These are phyloP conservation scores for Dendropsophus ebraccatus DNA, from an alignment of 2,113 vertebrate species.

Conservation along the genomic window DNA sequence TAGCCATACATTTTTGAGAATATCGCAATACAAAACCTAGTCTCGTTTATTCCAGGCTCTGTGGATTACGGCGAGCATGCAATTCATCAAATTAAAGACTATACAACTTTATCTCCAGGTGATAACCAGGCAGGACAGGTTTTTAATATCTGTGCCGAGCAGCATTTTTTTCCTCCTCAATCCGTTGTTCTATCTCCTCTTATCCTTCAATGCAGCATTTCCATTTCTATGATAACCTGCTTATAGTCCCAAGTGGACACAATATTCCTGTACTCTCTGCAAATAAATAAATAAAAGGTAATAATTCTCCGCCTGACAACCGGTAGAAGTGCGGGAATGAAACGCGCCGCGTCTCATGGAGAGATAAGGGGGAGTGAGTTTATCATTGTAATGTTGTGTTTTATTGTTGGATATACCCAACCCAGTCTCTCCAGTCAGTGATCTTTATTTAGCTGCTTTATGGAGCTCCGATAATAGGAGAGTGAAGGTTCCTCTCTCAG, in stretches of 20 bases:
- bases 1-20: neutral
- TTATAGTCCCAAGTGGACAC: slow-evolving; percentile 38
- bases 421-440: neutral
- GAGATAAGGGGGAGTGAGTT: slow-evolving; percentile 50
- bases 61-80: neutral
- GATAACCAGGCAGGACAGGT: slow-evolving; percentile 23
- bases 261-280: slow-evolving; percentile 22
- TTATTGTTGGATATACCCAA: slow-evolving; percentile 1
- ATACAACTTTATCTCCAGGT: slow-evolving; percentile 36
- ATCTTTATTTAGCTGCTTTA: slow-evolving; percentile 38
- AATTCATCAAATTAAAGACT: slow-evolving; percentile 50
- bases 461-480: slow-evolving; percentile 26
- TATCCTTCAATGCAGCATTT: slow-evolving; percentile 27
- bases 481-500: slow-evolving; percentile 28
- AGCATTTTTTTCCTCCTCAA: neutral
- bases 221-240: slow-evolving; percentile 39
- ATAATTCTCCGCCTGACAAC: slow-evolving; percentile 44
- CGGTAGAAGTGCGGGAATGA: slow-evolving; percentile 31
- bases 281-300: slow-evolving; percentile 48
- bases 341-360: neutral
- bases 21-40: neutral
- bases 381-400: slow-evolving; percentile 47
- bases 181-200: slow-evolving; percentile 24
- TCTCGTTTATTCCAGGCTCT: neutral
- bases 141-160: slow-evolving; percentile 18